Conservation (phyloP, 2,113 vertebrate genomes). For the Odontesthes bonariensis region DNA sequence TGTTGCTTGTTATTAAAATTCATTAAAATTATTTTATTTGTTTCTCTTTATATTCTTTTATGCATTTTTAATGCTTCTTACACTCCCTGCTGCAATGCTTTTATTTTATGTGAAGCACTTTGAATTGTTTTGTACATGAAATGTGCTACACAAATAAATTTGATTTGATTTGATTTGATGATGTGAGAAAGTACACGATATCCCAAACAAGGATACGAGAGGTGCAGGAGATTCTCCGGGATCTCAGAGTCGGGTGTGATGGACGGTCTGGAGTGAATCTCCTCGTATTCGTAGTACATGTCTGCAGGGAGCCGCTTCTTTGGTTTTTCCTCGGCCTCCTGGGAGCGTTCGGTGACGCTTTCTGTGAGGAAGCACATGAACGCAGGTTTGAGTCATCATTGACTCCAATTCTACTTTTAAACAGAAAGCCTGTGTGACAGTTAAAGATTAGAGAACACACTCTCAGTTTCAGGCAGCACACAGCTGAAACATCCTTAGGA, state of each 20-base stretch:
- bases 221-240: conserved; percentile 84
- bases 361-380: conserved; percentile 6
- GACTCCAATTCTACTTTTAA: neutral
- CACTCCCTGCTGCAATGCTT: too few relatives aligned
- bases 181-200: neutral
- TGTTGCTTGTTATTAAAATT: too few relatives aligned
- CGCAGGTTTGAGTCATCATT: neutral
- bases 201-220: conserved; percentile 87
- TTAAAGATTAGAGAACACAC: too few relatives aligned
- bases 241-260: conserved; percentile 83
- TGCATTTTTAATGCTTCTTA: too few relatives aligned
- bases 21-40: too few relatives aligned
- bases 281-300: conserved; percentile 83
- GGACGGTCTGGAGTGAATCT: conserved; percentile 83
- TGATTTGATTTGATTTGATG: too few relatives aligned
- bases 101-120: too few relatives aligned
- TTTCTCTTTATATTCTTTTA: too few relatives aligned
- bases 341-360: neutral
- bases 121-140: too few relatives aligned
- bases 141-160: too few relatives aligned
- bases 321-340: conserved; percentile 9
- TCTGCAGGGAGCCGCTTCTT: conserved; percentile 66
- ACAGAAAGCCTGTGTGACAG: neutral
- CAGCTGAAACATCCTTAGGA: too few relatives aligned
- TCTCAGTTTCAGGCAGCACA: too few relatives aligned